A percentile compares a stretch with the other conserved stretches of the same genome.
Evolutionary conservation across 2,888 invertebrate genomes (phyloP).

Genomic region (Thymelicus acteon): DNA sequence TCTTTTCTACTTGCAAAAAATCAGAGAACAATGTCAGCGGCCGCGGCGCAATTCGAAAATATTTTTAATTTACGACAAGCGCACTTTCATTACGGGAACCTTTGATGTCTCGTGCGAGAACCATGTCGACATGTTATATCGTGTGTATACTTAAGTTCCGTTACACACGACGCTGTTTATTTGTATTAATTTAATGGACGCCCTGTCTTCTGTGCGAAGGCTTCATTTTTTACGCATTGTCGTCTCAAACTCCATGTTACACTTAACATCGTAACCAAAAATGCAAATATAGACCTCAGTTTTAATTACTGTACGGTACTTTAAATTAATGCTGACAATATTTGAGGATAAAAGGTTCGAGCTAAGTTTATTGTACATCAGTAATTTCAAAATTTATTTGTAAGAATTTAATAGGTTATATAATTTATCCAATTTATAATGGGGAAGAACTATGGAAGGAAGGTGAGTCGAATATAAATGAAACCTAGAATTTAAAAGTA

Average conservation of each 20-base stretch:
- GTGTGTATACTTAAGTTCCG: constrained; percentile 12
- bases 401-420: too few relatives aligned
- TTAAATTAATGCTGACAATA: too few relatives aligned
- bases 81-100: constrained; percentile 63
- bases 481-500: too few relatives aligned
- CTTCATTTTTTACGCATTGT: not conserved
- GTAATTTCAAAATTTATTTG: too few relatives aligned
- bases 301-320: too few relatives aligned
- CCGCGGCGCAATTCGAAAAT: constrained; percentile 60
- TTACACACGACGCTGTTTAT: constrained; percentile 19
- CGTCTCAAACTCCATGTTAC: not conserved
- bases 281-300: too few relatives aligned
- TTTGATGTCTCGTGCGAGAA: constrained; percentile 51
- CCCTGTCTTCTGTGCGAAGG: constrained; percentile 9
- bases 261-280: too few relatives aligned
- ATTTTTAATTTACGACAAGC: constrained; percentile 66
- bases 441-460: too few relatives aligned
- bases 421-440: too few relatives aligned
- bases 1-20: constrained; percentile 41
- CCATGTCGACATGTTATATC: constrained; percentile 23
- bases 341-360: too few relatives aligned
- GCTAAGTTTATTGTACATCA: too few relatives aligned
- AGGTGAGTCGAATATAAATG: too few relatives aligned
- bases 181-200: constrained; percentile 30
- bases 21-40: constrained; percentile 48